These are phyloP conservation scores for Leptinotarsa peninsularis DNA, from an alignment of 2,888 invertebrate genomes.

Conservation along the genomic window DNA sequence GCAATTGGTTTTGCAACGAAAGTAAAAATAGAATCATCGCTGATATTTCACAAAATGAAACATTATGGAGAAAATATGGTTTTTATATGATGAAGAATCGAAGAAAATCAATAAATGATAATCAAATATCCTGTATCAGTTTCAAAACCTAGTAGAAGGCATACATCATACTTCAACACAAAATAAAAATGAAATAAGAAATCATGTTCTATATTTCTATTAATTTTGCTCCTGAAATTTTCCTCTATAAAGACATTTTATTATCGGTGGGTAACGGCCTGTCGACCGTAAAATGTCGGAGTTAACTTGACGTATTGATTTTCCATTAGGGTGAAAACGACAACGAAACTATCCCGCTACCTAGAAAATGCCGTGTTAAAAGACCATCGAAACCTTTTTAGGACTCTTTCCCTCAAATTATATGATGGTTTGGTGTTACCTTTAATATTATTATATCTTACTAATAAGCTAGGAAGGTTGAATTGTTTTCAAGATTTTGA, in stretches of 20 bases:
- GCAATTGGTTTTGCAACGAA: no score
- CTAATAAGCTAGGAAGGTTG: background rate
- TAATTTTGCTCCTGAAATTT: background rate
- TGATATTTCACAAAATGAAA: no score
- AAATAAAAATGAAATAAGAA: background rate
- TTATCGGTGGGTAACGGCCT: conserved; percentile 17
- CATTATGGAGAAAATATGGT: no score
- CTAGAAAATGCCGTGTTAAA: conserved; percentile 12
- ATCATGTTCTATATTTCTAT: background rate
- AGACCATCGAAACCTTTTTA: background rate
- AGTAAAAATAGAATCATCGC: no score
- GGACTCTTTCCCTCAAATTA: background rate
- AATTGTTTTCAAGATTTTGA: background rate
- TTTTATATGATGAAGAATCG: no score
- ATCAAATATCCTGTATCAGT: no score
- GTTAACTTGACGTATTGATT: conserved; percentile 20
- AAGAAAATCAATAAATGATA: no score
- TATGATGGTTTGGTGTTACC: background rate
- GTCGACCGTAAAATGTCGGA: conserved; percentile 13
- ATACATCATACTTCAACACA: background rate
- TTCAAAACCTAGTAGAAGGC: background rate
- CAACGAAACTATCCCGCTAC: conserved; percentile 21
- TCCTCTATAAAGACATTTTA: conserved; percentile 24
- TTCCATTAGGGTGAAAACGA: conserved; percentile 21
- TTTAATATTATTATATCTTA: background rate